phyloP scores from a whole-genome alignment of 2,888 invertebrate species.

The Camponotus fellah region DNA sequence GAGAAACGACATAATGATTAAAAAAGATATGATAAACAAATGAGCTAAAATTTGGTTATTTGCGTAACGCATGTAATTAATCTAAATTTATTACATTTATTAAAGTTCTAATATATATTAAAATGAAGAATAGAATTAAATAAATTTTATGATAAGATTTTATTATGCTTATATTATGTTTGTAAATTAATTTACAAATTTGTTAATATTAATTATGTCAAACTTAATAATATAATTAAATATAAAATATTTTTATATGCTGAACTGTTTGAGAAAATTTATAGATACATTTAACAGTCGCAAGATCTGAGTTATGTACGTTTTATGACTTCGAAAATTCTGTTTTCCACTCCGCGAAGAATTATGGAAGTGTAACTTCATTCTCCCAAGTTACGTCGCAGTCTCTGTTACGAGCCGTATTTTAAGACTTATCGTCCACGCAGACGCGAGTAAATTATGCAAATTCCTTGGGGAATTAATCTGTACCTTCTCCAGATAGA shows the following conservation, averaged over 20 bases:
- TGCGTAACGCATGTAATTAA: not conserved
- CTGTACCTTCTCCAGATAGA: slow-evolving; percentile 40
- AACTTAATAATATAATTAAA: not conserved
- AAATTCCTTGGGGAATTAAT: slow-evolving; percentile 58
- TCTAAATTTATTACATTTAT: slow-evolving; percentile 3
- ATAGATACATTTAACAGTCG: not conserved
- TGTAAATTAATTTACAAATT: not conserved
- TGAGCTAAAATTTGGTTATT: not conserved
- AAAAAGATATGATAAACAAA: not conserved
- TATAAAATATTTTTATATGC: not conserved
- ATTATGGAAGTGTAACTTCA: slow-evolving; percentile 25
- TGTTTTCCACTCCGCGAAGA: slow-evolving; percentile 8
- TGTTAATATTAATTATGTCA: not conserved
- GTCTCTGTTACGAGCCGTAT: slow-evolving; percentile 31
- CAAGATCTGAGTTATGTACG: slow-evolving; percentile 11
- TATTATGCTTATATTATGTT: not conserved
- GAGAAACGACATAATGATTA: not conserved
- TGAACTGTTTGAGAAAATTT: not conserved
- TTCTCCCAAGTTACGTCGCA: slow-evolving; percentile 31
- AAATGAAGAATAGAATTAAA: not conserved
- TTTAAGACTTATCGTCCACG: slow-evolving; percentile 55
- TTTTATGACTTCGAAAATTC: not conserved
- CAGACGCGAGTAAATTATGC: slow-evolving; percentile 58
- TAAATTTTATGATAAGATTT: not conserved
- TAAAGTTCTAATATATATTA: not conserved